phyloP scores from a whole-genome alignment of 1,140 invertebrate genomes.

The Tetramorium alpestre region DNA sequence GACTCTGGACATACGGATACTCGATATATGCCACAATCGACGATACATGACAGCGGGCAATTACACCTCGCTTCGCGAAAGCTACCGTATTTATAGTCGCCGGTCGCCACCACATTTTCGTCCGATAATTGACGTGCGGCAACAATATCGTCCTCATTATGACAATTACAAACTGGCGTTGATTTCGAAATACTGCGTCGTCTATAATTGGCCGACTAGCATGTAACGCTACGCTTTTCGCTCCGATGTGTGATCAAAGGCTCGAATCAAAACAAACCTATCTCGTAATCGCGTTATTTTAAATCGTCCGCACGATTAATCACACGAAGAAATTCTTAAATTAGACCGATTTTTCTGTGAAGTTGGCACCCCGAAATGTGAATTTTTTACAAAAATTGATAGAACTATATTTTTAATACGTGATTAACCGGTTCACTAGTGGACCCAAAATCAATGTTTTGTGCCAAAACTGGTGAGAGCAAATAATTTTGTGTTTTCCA shows the following conservation, averaged over 20 bases:
- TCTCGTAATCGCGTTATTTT: constrained; percentile 5
- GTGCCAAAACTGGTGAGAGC: too few relatives aligned
- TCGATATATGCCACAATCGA: constrained; percentile 57
- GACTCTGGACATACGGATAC: constrained; percentile 10
- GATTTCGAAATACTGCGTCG: constrained; percentile 68
- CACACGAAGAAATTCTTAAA: background rate
- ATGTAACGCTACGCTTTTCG: background rate
- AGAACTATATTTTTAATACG: too few relatives aligned
- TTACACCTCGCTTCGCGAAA: constrained; percentile 63
- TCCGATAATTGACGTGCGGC: constrained; percentile 76
- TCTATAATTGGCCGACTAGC: constrained; percentile 65
- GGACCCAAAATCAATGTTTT: too few relatives aligned
- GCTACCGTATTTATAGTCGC: constrained; percentile 70
- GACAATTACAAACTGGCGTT: constrained; percentile 78
- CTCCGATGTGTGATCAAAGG: background rate
- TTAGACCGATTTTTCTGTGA: background rate
- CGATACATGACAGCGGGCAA: constrained; percentile 73
- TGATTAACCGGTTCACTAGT: too few relatives aligned
- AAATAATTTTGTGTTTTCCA: too few relatives aligned
- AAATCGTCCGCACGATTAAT: background rate
- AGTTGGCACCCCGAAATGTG: too few relatives aligned
- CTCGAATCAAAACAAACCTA: background rate
- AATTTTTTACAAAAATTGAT: too few relatives aligned
- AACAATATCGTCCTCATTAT: constrained; percentile 79
- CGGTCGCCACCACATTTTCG: constrained; percentile 65